Evolutionary conservation across 2,113 vertebrate genomes (phyloP), one percentile per base, ranked within the genome.

Genomic region (Oryzias melastigma): DNA sequence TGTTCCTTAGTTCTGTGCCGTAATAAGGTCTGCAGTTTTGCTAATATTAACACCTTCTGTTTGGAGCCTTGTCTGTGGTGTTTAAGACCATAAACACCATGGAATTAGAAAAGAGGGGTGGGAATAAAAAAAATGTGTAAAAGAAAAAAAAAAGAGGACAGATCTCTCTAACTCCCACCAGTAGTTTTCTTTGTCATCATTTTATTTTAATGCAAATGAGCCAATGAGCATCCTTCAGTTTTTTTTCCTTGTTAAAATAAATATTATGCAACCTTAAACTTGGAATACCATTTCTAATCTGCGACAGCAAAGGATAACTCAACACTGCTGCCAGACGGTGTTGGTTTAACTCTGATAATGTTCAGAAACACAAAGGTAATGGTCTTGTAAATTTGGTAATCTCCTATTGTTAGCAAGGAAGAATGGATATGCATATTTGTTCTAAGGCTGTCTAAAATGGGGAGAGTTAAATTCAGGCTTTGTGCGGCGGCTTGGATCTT

Each of bases 1-100:
- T 77, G 67, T 58, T 71, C 40, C 68, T 69, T 63, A 68, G 70
- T 51, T 52, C 68, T 81, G 82, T 78, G 27, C 27, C 51, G 48
- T 58, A 52, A 65, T 66, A 77, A 77, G 64, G 71, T 68, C 71
- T 41, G 78, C 19, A 8, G 20, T 45, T 49, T 24, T 61, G 57
- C 18, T 53, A 46, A 78, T 75, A 82, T 71, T 77, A 63, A 52
- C 61, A 53, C 53, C 55, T 71, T 35, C 29, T 35, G 35, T 12
- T 35, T 12, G 3, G 10, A 35, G 35, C 35, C 35, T 3, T 35
- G 35, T 35, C 35, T 35, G 35, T 35, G 8, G 35, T 29, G 1
- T 29, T 29, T 29, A 29, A 29, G 6, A 29, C 27, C 6, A 7
- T 29, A 7, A 29, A 29, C 27, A 29, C 7, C 7, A 7, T 29